Evolutionary conservation across 2,888 invertebrate genomes (phyloP), one percentile per base, ranked within the genome.

Genomic region (Tillus elongatus): DNA sequence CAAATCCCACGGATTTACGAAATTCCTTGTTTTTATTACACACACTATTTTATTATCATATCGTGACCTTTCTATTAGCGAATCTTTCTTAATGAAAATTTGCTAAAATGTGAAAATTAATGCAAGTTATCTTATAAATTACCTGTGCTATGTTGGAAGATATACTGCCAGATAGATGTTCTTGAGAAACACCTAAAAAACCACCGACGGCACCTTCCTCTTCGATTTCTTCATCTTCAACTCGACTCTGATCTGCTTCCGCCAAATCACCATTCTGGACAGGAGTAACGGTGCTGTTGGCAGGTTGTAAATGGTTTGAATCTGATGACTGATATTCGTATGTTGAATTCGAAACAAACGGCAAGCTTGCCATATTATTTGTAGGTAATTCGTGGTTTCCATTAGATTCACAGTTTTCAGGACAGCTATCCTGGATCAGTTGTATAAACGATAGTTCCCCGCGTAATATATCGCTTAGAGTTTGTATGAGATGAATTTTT

Each of bases 171-270:
- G 24, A n/a, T 6, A 19, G 6, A 19, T 15, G 33, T 41, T 36
- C 43, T 27, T 13, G 44, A 9, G 42, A 35, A 26, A 38, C 27
- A 33, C 53, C 54, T 37, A 60, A 42, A 27, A 59, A 43, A 1
- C 66, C 66, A 9, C 65, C 65, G n/a, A 65, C 64, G 2, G 65
- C 65, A 9, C 65, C 66, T 39, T 63, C 63, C 12, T 58, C 59
- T 29, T 54, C 51, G 3, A 49, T 54, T 3, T 57, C 60, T 15
- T 57, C 50, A 30, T 55, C 60, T 36, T 61, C 62, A 6, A 67
- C 71, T 48, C 80, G 72, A 35, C 80, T 79, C 61, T 85, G 85
- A 66, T 86, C 86, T 6, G 85, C 85, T 63, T 86, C 86, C 0
- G 85, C 84, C 45, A 86, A 64, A 55, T 86, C 86, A 14, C 78